Evolutionary conservation across 35 echinoderm and acorn worm genomes (phyloP), one percentile per base, ranked within the genome.

Genomic region (Lytechinus variegatus): DNA sequence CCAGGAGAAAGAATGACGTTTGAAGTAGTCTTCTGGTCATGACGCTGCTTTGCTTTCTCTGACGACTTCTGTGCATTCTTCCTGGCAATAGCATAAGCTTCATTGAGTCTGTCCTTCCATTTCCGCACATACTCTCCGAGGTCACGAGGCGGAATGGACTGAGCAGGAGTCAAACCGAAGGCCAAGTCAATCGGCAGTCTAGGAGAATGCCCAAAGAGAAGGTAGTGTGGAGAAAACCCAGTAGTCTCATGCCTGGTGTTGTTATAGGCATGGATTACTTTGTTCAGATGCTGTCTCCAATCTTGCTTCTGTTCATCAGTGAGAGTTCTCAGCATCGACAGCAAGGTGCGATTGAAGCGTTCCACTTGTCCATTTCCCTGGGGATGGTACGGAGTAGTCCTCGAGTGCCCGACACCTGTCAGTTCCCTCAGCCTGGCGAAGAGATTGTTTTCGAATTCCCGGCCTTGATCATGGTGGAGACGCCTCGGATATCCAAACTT

Each of bases 231-330:
- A 79, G 96, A 96, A 87, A 56, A 98, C 11, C 95, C 95, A 54
- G 97, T 96, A 14, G 96, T 52, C 9, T 98, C 96, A 94, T 98
- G 94, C 53, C 11, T 55, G 12, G 97, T 98, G 54, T 61, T 87
- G 58, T 96, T 98, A 94, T 98, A 98, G 11, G 97, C 97, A 95
- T 96, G 95, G 10, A 96, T 60, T n/a, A 95, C 54, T 29, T 95
- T 96, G 54, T 92, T 95, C 61, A 96, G 66, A 44, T 96, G 94
- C 3, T 93, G 58, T 55, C 94, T 98, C 97, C 95, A 98, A 53
- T 98, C 94, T 0, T 28, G n/a, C 91, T 98, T 98, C 54, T 98
- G 91, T 16, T 95, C 92, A 6, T 66, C 60, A 13, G 60, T 12
- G 11, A 66, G 14, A 12, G 60, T 66, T 16, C 60, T 10, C 10